Evolutionary conservation across 1,140 invertebrate species (phyloP).

Genomic region (Dufourea novaeangliae): DNA sequence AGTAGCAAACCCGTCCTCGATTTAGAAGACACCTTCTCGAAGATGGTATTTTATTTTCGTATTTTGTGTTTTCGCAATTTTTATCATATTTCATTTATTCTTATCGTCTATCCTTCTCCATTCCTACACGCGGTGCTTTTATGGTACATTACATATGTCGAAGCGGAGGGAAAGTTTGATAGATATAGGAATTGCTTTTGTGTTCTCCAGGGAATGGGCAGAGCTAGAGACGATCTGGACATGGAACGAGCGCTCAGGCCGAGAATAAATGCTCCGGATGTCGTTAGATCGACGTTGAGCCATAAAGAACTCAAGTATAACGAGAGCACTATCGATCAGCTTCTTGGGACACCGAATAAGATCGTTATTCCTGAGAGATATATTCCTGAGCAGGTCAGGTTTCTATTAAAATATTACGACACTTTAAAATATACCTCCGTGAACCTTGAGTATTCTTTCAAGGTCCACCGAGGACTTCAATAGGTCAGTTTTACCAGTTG

Average conservation of each 20-base stretch:
- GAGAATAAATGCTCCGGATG: conserved; percentile 89
- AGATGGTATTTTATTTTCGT: conserved; percentile 73
- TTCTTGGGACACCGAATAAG: conserved; percentile 93
- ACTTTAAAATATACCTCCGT: no score
- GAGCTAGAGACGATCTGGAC: conserved; percentile 92
- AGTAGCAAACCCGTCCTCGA: conserved; percentile 83
- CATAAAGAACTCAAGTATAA: conserved; percentile 85
- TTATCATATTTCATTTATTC: background rate
- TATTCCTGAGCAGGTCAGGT: conserved; percentile 90
- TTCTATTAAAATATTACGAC: background rate
- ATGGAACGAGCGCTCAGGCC: conserved; percentile 90
- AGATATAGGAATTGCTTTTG: background rate
- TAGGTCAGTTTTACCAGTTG: background rate
- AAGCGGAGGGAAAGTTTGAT: no score
- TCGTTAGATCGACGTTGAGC: conserved; percentile 90
- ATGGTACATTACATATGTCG: no score
- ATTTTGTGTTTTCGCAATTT: conserved; percentile 7
- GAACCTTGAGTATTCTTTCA: no score
- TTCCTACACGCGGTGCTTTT: background rate
- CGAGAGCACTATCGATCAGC: conserved; percentile 91
- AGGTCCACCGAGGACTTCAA: no score
- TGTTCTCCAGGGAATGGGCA: conserved; percentile 81
- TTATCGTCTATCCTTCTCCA: background rate
- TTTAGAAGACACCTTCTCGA: conserved; percentile 75
- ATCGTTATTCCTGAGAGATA: conserved; percentile 95